These are phyloP conservation scores for Pseudolaguvia tuberculata DNA, from an alignment of 2,113 vertebrate species.

Conservation along the genomic window DNA sequence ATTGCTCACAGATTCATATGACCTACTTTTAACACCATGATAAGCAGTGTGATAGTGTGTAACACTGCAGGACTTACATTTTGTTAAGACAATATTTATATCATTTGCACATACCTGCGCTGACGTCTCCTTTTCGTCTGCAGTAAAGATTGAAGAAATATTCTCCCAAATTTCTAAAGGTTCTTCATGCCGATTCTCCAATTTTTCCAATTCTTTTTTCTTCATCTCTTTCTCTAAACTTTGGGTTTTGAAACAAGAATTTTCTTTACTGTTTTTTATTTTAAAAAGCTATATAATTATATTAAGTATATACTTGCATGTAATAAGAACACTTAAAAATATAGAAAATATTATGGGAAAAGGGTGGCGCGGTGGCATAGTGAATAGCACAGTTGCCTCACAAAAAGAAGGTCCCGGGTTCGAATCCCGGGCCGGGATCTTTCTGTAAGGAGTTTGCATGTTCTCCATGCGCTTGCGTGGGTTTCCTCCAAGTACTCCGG, in stretches of 20 bases:
- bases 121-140: background rate
- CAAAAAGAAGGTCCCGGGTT: no score
- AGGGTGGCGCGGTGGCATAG: no score
- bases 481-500: no score
- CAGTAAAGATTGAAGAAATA: background rate
- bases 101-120: slow-evolving; percentile 1
- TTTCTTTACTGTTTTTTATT: background rate
- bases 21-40: background rate
- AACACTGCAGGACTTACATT: background rate
- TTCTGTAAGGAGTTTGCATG: no score
- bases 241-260: background rate
- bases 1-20: background rate
- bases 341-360: no score
- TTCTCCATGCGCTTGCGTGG: no score
- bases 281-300: no score
- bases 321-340: no score
- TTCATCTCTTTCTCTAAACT: background rate
- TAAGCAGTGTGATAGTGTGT: background rate
- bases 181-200: background rate
- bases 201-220: background rate
- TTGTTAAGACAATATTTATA: background rate
- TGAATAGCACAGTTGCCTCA: no score
- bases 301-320: no score
- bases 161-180: background rate
- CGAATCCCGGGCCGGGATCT: no score